These are phyloP conservation scores for Aphaenogaster rudis DNA, from an alignment of 1,140 invertebrate genomes.

Conservation along the genomic window DNA sequence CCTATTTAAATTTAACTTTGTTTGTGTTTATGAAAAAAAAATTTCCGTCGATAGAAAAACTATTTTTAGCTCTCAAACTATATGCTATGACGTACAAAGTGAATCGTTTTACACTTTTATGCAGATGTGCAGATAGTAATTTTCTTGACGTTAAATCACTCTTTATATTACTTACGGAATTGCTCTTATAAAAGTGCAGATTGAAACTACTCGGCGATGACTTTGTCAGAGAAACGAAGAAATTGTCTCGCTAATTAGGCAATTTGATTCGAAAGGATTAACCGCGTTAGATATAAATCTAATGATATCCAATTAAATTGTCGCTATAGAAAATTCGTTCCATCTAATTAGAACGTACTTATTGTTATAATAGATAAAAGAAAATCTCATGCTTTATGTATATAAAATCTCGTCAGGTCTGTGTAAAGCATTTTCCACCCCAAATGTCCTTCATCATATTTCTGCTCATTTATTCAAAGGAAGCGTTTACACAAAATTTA, in stretches of 20 bases:
- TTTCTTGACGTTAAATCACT: neutral
- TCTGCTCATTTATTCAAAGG: neutral
- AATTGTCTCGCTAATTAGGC: neutral
- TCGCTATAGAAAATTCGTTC: neutral
- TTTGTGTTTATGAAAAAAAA: slow-evolving; percentile 19
- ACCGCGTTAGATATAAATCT: neutral
- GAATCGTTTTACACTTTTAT: neutral
- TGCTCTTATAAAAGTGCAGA: neutral
- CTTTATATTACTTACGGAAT: neutral
- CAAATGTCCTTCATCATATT: neutral
- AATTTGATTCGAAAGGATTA: neutral
- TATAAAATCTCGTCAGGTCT: neutral
- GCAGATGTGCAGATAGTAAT: neutral
- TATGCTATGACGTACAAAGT: neutral
- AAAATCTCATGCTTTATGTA: neutral
- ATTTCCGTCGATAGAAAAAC: neutral
- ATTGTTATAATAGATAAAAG: neutral
- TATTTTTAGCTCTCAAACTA: neutral
- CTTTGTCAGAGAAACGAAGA: neutral
- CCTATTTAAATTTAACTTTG: slow-evolving; percentile 11
- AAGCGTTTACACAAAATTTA: neutral
- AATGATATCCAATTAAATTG: neutral
- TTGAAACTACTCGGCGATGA: neutral
- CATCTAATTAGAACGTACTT: neutral
- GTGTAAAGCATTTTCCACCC: neutral